Percentiles rank a stretch among this genome's conserved stretches.
Evolutionary conservation across 2,888 invertebrate species (phyloP).

Genomic region (Euplagia quadripunctaria): DNA sequence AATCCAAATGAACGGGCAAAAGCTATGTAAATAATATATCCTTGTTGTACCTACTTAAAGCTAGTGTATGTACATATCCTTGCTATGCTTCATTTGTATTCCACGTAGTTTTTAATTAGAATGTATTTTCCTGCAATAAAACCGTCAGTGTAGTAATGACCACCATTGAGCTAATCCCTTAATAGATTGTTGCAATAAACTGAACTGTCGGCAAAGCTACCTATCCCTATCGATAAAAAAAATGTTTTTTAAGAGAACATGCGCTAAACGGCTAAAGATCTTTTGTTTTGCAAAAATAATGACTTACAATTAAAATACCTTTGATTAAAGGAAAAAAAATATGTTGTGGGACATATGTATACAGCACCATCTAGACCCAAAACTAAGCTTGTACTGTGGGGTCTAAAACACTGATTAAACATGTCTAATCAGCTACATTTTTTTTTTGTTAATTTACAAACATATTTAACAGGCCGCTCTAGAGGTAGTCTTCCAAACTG

Average conservation of each 20-base stretch:
- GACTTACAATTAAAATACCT: neutral
- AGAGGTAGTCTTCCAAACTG: too few relatives aligned
- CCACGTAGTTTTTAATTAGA: neutral
- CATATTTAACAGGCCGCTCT: too few relatives aligned
- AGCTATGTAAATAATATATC: too few relatives aligned
- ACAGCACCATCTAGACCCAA: too few relatives aligned
- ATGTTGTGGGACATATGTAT: too few relatives aligned
- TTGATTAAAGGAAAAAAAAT: neutral
- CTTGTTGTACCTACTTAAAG: too few relatives aligned
- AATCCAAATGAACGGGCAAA: too few relatives aligned
- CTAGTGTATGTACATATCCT: neutral
- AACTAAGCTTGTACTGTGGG: too few relatives aligned
- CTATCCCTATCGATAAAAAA: neutral
- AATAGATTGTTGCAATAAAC: constrained; percentile 2
- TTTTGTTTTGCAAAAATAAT: neutral
- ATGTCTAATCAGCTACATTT: too few relatives aligned
- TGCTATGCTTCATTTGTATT: neutral
- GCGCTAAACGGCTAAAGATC: neutral
- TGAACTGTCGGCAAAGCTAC: neutral
- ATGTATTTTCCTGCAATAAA: constrained; percentile 1
- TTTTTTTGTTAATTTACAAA: too few relatives aligned
- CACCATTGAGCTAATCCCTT: neutral
- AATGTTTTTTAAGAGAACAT: neutral
- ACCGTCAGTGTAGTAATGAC: neutral
- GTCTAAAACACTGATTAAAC: too few relatives aligned